Percentiles rank a stretch among this genome's conserved stretches.
These are phyloP conservation scores for Mylabris phalerata DNA, from an alignment of 1,140 invertebrate species.

Conservation along the genomic window DNA sequence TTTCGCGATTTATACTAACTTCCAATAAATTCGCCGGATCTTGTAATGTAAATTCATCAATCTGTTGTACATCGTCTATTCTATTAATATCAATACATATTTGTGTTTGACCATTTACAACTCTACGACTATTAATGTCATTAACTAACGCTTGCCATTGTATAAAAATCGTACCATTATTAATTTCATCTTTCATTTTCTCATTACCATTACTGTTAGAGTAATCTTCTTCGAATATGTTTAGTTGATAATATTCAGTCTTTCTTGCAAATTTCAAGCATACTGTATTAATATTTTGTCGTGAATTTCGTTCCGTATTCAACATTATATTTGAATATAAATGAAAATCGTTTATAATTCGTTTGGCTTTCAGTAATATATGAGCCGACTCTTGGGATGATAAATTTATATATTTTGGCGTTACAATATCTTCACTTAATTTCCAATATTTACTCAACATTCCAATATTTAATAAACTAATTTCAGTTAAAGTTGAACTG, in stretches of 20 bases:
- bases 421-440: constrained; percentile 39
- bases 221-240: constrained; percentile 29
- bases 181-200: constrained; percentile 12
- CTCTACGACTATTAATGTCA: constrained; percentile 38
- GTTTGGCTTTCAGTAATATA: constrained; percentile 45
- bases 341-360: constrained; percentile 26
- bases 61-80: constrained; percentile 3
- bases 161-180: constrained; percentile 44
- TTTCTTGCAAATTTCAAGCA: constrained; percentile 36
- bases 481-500: constrained; percentile 51
- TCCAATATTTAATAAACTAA: constrained; percentile 51
- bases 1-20: constrained; percentile 15
- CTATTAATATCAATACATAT: constrained; percentile 37
- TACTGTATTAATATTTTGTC: constrained; percentile 25
- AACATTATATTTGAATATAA: constrained; percentile 42
- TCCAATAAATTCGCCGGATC: constrained; percentile 10
- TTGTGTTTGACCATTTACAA: constrained; percentile 47
- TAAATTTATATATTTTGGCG: constrained; percentile 41
- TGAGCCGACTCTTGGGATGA: constrained; percentile 49
- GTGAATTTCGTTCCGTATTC: constrained; percentile 24
- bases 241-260: constrained; percentile 30
- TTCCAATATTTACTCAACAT: constrained; percentile 51
- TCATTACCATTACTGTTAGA: constrained; percentile 3
- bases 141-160: constrained; percentile 47
- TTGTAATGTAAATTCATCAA: constrained; percentile 6